phyloP scores from a whole-genome alignment of 2,888 invertebrate genomes.

The Resseliella maxima region DNA sequence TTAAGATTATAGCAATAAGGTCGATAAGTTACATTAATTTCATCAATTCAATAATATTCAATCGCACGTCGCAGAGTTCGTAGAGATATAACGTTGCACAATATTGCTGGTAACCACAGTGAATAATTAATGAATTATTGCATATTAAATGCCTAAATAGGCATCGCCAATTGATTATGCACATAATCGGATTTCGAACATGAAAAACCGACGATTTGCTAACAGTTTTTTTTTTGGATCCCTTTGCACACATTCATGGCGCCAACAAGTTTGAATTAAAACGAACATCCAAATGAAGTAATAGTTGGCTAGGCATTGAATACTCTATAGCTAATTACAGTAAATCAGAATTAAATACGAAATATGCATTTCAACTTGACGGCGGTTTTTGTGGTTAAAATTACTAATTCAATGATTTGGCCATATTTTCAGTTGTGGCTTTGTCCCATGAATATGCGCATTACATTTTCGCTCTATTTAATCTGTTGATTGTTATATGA shows the following conservation, averaged over 20 bases:
- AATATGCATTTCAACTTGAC: background rate
- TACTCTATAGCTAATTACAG: background rate
- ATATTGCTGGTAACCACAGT: too few relatives aligned
- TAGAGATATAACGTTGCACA: too few relatives aligned
- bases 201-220: background rate
- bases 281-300: background rate
- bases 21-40: too few relatives aligned
- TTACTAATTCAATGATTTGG: background rate
- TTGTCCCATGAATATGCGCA: background rate
- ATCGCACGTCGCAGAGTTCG: too few relatives aligned
- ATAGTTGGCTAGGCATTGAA: background rate
- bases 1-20: too few relatives aligned
- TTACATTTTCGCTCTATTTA: too few relatives aligned
- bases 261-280: background rate
- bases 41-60: too few relatives aligned
- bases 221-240: background rate
- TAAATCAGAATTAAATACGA: background rate
- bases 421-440: background rate
- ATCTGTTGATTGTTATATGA: too few relatives aligned
- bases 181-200: constrained; percentile 13
- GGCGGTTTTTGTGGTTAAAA: background rate
- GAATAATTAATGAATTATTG: constrained; percentile 7
- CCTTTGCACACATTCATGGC: too few relatives aligned
- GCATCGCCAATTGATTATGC: constrained; percentile 21
- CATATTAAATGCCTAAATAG: background rate